Evolutionary conservation across 2,888 invertebrate species (phyloP), one percentile per base, ranked within the genome.

Genomic region (Tetragnatha montana): DNA sequence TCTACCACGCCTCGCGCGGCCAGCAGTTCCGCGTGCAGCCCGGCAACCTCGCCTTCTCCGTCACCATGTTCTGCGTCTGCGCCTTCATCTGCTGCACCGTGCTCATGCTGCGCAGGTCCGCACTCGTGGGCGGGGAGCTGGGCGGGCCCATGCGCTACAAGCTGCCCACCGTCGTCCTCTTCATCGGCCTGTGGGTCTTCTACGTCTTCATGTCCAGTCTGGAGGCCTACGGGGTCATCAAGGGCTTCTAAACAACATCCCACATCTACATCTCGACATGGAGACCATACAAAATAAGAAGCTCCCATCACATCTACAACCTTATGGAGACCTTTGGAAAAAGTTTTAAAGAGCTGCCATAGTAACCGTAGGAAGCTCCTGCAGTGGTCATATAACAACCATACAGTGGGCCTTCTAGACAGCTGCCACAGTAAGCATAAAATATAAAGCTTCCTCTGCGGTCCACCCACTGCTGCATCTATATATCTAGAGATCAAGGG

Each of bases 21-120:
- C 75, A 80, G 21, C 88, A 86, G 14, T 93, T 92, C 81, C 19
- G 91, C 51, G 93, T 94, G 7, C 92, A 93, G 12, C 94, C 94
- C 93, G 95, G 94, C 94, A 98, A 98, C 93, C 95, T 99, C 93
- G 99, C 98, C 91, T 99, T 99, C 95, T 98, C 98, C 91, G 99
- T 99, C 93, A 98, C 98, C 76, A 95, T 99, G 92, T 99, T 97
- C 95, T 98, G 98, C 94, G 95, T 96, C 84, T 97, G 97, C 94
- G 99, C 98, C 21, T 94, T 95, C 35, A 92, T 98, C 74, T 97
- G 96, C 89, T 97, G 99, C 85, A 75, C 95, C 0, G 95, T 99
- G 8, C 95, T 99, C 91, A 94, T 99, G 92, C 92, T 97, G 81
- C 95, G 99, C 93, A 95, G 98, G 92, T 94, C 95, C 90, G 96